These are phyloP conservation scores for Chouioia cunea DNA, from an alignment of 2,888 invertebrate genomes.

Conservation along the genomic window DNA sequence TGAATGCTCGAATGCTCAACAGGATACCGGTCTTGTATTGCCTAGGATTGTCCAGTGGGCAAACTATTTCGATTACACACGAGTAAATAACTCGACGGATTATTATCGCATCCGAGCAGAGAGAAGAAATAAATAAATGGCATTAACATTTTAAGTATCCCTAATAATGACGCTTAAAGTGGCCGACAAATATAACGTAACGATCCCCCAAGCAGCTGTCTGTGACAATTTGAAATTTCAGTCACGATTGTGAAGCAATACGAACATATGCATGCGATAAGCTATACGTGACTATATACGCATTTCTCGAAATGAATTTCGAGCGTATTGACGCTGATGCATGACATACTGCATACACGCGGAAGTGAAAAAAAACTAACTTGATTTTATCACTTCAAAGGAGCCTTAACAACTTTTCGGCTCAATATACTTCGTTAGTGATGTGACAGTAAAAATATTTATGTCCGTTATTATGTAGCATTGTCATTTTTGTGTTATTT, in stretches of 20 bases:
- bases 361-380: neutral
- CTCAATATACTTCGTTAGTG: neutral
- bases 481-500: no score
- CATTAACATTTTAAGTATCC: no score
- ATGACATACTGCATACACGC: neutral
- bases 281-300: conserved; percentile 4
- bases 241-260: neutral
- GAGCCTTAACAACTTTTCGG: neutral
- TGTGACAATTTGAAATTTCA: neutral
- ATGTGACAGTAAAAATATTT: no score
- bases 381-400: conserved; percentile 1
- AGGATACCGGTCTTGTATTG: no score
- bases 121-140: no score
- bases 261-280: conserved; percentile 9
- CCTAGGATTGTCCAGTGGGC: no score
- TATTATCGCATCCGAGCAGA: no score
- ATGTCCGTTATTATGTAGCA: no score
- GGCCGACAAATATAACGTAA: neutral
- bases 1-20: no score
- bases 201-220: neutral
- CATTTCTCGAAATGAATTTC: conserved; percentile 24
- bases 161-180: no score
- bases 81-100: no score
- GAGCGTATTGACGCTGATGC: neutral
- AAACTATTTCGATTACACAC: no score